Base-by-base conservation (phyloP, 2,888 invertebrate species). In the Schizaphis graminum region DNA sequence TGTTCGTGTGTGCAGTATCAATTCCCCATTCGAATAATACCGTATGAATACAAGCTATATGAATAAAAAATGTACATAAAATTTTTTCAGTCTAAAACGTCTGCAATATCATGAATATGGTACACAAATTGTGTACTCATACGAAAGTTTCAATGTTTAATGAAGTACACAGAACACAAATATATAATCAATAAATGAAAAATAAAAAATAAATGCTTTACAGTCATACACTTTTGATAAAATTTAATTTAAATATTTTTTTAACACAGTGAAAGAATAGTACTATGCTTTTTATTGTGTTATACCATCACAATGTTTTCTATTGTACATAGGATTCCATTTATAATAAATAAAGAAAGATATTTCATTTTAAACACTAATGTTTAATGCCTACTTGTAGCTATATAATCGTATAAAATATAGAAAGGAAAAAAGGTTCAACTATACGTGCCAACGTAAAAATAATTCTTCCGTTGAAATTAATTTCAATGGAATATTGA, bases 71-170 rank as follows among this genome's bases (percentile, higher is more conserved):
- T 91, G n/a, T 91, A 0, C 13, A 35, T 61, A 61, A 11, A 35
- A 86, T 91, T 86, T 86, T 86, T 84, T n/a, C 47, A 24, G 57
- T 89, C 35, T 57, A 16, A 89, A 56, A 61, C 8, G 91, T 56
- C 28, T 85, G 44, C 84, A 21, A 91, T 91, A 85, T 56, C 91
- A 28, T 16, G 41, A 91, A 86, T 41, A 24, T 41, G n/a, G 26
- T 21, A n/a, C n/a, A 57, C 35, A 86, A 91, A 91, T 91, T 86
- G 86, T 47, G n/a, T 61, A 61, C 86, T 57, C 86, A n/a, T 77
- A 89, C 53, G 88, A 61, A 89, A 67, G n/a, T 92, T 89, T 89
- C 67, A 92, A 89, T 89, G 53, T 77, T 88, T 88, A 53, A 89
- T 67, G 92, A 92, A 61, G 67, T 92, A 67, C 88, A 41, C 56